Conservation (phyloP, 1,140 invertebrate species). For the Vanessa atalanta region DNA sequence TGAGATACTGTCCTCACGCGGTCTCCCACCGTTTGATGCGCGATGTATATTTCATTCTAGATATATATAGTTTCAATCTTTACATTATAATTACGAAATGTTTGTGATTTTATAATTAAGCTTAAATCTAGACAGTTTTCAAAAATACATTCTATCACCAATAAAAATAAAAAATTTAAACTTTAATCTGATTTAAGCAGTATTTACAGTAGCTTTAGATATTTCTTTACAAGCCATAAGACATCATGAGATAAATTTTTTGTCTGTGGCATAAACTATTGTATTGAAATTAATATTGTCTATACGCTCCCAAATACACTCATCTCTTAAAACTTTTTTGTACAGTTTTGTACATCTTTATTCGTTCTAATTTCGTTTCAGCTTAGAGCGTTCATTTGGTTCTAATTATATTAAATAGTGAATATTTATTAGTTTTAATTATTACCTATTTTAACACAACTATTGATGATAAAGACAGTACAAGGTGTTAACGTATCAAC, state of each 20-base stretch:
- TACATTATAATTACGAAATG: neutral
- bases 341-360: conserved; percentile 8
- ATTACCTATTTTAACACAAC: neutral
- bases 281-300: conserved; percentile 14
- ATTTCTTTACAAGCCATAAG: neutral
- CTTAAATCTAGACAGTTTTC: conserved; percentile 3
- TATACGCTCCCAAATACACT: neutral
- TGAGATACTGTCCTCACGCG: conserved; percentile 20
- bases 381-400: neutral
- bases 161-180: neutral
- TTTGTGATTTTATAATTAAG: neutral
- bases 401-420: neutral
- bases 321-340: conserved; percentile 9
- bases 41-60: no score
- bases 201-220: neutral
- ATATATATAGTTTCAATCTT: no score
- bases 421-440: neutral
- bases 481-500: neutral
- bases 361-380: neutral
- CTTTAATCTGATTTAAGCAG: neutral
- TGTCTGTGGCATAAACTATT: conserved; percentile 5
- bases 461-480: neutral
- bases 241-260: neutral
- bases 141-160: conserved; percentile 1
- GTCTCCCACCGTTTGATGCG: neutral